Evolutionary conservation across 2,797 vertebrate species (phyloP), one percentile per base, ranked within the genome.

Genomic region (Yasuhikotakia modesta): DNA sequence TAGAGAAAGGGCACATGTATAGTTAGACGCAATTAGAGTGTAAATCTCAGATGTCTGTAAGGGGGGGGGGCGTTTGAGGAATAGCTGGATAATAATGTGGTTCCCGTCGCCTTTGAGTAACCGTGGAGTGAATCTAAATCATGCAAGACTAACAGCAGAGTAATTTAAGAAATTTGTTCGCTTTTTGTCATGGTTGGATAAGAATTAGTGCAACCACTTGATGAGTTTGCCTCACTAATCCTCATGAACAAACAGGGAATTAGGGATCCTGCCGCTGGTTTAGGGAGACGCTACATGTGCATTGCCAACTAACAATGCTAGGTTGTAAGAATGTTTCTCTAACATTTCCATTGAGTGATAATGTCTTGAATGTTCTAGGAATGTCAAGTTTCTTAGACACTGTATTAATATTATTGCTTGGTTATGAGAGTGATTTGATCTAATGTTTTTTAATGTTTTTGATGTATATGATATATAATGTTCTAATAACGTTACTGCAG

Each of bases 11-110:
- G 48, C 58, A 63, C 53, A 30, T 45, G 65, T 74, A 61, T 79
- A 70, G 73, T 86, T 87, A 80, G 78, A 74, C 27, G 68, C 53
- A 45, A 68, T 75, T 66, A 76, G 13, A 73, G 65, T 48, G 45
- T 72, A 77, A 75, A 80, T 73, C 43, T 82, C 80, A 70, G 27
- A 87, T 67, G 78, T 80, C 68, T 81, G 53, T 52, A 69, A 79
- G 72, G 69, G 50, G 22, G 30, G 53, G 60, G 43, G 73, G 11
- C 76, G 82, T 86, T 82, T 61, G 65, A 79, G 13, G 68, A 83
- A 85, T 83, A 73, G 81, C 65, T 70, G 53, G 78, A 75, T 81
- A 84, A 84, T 85, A 87, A 81, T 63, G 53, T 67, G 70, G 61
- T 55, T 76, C 63, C 52, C 39, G 65, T 78, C 63, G 80, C 76